Base-by-base conservation (phyloP, 2,797 vertebrate species). In the Huso huso region DNA sequence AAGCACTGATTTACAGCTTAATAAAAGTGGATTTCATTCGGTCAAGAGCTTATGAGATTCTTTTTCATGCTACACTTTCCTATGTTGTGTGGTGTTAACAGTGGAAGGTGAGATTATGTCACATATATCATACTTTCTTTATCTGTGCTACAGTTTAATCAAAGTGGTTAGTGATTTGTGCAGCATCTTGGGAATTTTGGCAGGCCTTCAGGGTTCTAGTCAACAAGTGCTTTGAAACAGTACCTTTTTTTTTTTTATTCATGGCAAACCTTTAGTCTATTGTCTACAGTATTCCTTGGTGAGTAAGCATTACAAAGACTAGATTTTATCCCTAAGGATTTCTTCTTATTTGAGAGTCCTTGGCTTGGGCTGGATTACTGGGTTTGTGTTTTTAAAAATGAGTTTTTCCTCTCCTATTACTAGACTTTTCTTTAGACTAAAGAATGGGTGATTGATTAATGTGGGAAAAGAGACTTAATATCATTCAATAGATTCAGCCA, bases 381-480 rank as follows among this genome's bases (percentile, higher is more conserved):
- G 6, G 23, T 48, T 48, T 9, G 61, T 62, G 60, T 15, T 15
- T 51, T 51, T 64, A 52, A 23, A 18, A 53, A 18, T 65, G 9
- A 23, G 10, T 48, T 15, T 55, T 7, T 23, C 23, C 23, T 18
- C 18, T 48, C 52, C 12, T 65, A 37, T 55, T 53, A 12, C 51
- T 8, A 7, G 9, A 4, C 64, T 15, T 65, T 23, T 55, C 51
- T 53, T 53, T 37, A 57, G 37, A 37, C 7, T 37, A 10, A 7
- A 48, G 11, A 55, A 48, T 57, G 15, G n/a, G 11, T 65, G 37
- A 55, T 52, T 57, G 64, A 57, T 65, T 52, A 51, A 11, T 58
- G 55, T 58, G 55, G 55, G 55, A 49, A 62, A 37, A 62, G 61
- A 48, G 15, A 62, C 37, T 62, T 62, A 48, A 48, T 9, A 11